These are phyloP conservation scores for Dasypolia templi DNA, from an alignment of 2,888 invertebrate genomes.

Conservation along the genomic window DNA sequence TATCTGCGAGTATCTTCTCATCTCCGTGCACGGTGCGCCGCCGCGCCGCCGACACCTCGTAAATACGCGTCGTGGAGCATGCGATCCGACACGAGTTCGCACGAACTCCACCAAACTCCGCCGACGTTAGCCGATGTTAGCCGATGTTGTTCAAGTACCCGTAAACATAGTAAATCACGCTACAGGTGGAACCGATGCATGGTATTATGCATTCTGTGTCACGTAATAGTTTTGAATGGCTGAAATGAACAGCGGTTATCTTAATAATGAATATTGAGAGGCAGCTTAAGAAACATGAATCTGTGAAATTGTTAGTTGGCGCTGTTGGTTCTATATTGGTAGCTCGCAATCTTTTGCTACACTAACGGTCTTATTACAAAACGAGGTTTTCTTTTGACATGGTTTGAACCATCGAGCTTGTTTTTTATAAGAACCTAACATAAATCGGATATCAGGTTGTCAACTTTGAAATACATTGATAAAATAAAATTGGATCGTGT, in stretches of 20 bases:
- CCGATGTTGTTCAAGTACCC: conserved; percentile 38
- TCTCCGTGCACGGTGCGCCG: conserved; percentile 54
- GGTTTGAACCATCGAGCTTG: too few species aligned
- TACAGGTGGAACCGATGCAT: conserved; percentile 54
- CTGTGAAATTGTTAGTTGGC: not conserved
- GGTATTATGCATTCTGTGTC: conserved; percentile 8
- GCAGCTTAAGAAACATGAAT: not conserved
- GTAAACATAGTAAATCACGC: conserved; percentile 52
- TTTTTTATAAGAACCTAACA: too few species aligned
- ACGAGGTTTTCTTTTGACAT: too few species aligned
- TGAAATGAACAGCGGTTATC: conserved; percentile 18
- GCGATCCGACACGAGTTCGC: conserved; percentile 55
- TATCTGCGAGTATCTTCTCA: conserved; percentile 49
- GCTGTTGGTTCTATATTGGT: not conserved
- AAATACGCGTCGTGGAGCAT: conserved; percentile 54
- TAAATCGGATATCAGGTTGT: too few species aligned
- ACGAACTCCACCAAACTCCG: conserved; percentile 38
- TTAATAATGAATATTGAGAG: conserved; percentile 20
- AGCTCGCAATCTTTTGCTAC: not conserved
- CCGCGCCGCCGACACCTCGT: conserved; percentile 58
- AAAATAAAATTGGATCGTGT: too few species aligned
- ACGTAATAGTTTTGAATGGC: conserved; percentile 11
- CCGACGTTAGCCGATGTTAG: conserved; percentile 29
- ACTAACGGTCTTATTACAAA: too few species aligned
- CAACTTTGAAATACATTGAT: too few species aligned